A percentile compares a stretch with the other conserved stretches of the same genome.
phyloP scores from a whole-genome alignment of 2,888 invertebrate genomes.

The Sepiola atlantica region DNA sequence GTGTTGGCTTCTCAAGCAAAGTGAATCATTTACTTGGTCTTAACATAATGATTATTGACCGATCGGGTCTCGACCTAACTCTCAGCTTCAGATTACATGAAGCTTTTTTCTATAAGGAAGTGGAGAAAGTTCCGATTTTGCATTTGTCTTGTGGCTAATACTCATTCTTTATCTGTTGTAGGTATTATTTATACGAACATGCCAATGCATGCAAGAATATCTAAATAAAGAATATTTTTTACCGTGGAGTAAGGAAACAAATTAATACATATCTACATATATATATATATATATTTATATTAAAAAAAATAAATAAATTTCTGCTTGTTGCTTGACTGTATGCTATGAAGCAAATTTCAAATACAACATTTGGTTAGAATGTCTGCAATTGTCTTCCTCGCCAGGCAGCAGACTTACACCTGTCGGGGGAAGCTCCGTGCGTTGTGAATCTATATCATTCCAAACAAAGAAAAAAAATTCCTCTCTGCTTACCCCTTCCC shows the following conservation, averaged over 20 bases:
- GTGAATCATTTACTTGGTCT: background rate
- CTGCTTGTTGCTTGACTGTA: conserved; percentile 33
- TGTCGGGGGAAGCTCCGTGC: conserved; percentile 33
- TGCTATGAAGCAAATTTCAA: conserved; percentile 23
- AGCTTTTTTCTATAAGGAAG: background rate
- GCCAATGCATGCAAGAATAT: conserved; percentile 44
- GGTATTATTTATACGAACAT: conserved; percentile 46
- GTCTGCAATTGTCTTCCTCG: conserved; percentile 14
- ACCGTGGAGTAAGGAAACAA: conserved; percentile 39
- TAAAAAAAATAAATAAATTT: background rate
- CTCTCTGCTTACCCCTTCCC: conserved; percentile 43
- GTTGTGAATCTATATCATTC: conserved; percentile 13
- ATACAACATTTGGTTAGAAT: background rate
- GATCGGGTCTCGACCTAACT: background rate
- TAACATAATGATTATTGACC: conserved; percentile 4
- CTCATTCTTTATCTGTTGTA: conserved; percentile 44
- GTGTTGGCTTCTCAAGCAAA: background rate
- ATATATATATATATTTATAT: background rate
- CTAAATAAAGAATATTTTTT: conserved; percentile 40
- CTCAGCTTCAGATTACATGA: background rate
- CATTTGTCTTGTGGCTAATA: conserved; percentile 44
- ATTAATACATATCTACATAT: background rate
- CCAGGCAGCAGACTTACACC: conserved; percentile 44
- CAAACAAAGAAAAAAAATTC: background rate
- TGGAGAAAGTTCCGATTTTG: background rate